Evolutionary conservation across 2,888 invertebrate species (phyloP).

Genomic region (Acronicta alni): DNA sequence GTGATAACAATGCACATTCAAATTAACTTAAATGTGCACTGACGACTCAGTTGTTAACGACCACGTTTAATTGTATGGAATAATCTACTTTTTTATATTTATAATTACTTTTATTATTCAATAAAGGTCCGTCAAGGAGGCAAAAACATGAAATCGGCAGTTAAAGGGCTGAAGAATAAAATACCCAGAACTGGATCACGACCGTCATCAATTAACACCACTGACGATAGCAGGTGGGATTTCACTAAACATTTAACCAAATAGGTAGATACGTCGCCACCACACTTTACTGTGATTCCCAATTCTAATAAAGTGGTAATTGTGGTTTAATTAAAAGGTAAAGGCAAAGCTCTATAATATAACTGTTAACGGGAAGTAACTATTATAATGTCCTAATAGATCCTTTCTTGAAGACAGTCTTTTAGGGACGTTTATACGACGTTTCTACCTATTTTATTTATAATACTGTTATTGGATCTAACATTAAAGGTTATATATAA

Average conservation of each 20-base stretch:
- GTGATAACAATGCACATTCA: neutral
- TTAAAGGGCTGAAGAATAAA: constrained; percentile 82
- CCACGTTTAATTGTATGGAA: neutral
- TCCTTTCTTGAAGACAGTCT: neutral
- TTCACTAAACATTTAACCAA: neutral
- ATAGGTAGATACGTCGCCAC: neutral
- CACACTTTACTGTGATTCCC: neutral
- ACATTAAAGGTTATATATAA: constrained; percentile 30
- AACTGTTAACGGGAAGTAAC: neutral
- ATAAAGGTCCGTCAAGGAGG: constrained; percentile 83
- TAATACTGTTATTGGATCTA: constrained; percentile 12
- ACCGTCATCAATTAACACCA: constrained; percentile 81
- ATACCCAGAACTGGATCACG: constrained; percentile 81
- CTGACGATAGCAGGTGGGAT: constrained; percentile 82
- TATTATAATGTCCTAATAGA: no score
- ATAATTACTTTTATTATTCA: constrained; percentile 11
- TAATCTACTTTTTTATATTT: neutral
- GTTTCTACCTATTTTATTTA: constrained; percentile 27
- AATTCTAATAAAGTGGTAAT: neutral
- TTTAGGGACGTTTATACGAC: neutral
- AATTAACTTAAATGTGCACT: constrained; percentile 2
- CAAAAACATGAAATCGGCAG: constrained; percentile 83
- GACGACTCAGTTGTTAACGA: neutral
- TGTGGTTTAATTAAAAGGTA: neutral
- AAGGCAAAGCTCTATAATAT: neutral